Percentiles rank a stretch among this genome's conserved stretches.
phyloP scores from a whole-genome alignment of 2,797 vertebrate genomes.

The Paratrypauchen microcephalus region DNA sequence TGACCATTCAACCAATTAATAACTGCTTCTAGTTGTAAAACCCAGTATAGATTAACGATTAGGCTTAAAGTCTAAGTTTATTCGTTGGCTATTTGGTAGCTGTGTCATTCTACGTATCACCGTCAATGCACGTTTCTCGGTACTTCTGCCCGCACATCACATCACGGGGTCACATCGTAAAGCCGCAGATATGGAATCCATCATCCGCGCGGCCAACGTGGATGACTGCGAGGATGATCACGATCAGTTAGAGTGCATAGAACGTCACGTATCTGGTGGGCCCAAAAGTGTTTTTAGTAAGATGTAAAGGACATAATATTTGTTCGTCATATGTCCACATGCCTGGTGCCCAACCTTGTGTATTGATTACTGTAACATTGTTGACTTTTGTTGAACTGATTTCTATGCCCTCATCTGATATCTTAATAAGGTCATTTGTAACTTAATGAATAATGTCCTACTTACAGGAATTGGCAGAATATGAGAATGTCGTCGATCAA shows the following conservation, averaged over 20 bases:
- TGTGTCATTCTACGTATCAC: background rate
- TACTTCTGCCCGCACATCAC: background rate
- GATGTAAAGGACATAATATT: too few relatives aligned
- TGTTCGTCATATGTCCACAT: background rate
- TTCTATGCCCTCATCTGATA: background rate
- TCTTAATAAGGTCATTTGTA: background rate
- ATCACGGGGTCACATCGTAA: background rate
- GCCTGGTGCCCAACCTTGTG: background rate
- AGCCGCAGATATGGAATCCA: constrained; percentile 63
- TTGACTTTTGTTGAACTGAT: background rate
- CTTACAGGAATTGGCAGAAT: constrained; percentile 69
- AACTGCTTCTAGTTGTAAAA: too few relatives aligned
- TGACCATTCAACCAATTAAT: too few relatives aligned
- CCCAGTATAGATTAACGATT: too few relatives aligned
- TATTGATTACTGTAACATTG: background rate
- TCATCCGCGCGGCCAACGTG: constrained; percentile 68
- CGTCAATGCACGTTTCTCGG: background rate
- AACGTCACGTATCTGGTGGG: background rate
- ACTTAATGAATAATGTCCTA: background rate
- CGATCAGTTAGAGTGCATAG: constrained; percentile 52
- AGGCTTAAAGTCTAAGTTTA: too few relatives aligned
- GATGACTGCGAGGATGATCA: constrained; percentile 81
- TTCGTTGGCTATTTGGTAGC: too few relatives aligned
- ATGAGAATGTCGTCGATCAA: constrained; percentile 65
- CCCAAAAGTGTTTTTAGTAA: too few relatives aligned